Evolutionary conservation across 2,888 invertebrate species (phyloP).

Genomic region (Drosophila meridionalis): DNA sequence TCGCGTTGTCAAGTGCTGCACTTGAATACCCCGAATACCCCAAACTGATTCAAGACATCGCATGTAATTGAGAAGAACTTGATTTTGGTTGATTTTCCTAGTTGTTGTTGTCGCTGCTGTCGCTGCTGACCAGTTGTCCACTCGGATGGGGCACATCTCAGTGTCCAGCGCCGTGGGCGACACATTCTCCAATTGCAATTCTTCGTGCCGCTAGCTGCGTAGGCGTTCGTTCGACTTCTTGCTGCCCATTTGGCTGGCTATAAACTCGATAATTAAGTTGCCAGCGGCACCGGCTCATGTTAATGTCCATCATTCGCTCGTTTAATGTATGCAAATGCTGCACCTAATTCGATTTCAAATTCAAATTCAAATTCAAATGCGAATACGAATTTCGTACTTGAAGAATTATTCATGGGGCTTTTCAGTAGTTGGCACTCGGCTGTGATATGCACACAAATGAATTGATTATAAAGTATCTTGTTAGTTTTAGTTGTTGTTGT

Average conservation of each 20-base stretch:
- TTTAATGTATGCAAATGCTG: constrained; percentile 45
- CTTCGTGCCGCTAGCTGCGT: constrained; percentile 16
- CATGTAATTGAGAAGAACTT: constrained; percentile 65
- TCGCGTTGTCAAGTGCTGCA: constrained; percentile 59
- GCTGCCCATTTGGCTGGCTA: constrained; percentile 1
- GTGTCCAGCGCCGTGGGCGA: constrained; percentile 5
- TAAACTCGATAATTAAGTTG: constrained; percentile 30
- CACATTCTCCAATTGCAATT: constrained; percentile 3
- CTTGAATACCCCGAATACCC: constrained; percentile 36
- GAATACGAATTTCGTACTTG: constrained; percentile 31
- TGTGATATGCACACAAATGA: constrained; percentile 64
- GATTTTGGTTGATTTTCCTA: constrained; percentile 36
- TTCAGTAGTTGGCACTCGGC: constrained; percentile 47
- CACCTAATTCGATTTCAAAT: constrained; percentile 30
- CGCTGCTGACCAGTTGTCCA: neutral
- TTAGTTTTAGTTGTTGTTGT: neutral
- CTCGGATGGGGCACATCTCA: constrained; percentile 12
- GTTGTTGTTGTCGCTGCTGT: neutral
- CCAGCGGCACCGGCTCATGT: constrained; percentile 11
- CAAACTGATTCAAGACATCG: constrained; percentile 23
- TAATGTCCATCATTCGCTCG: constrained; percentile 33
- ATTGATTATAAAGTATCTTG: constrained; percentile 46
- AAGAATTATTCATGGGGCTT: constrained; percentile 14
- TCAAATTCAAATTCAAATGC: constrained; percentile 13
- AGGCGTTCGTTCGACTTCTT: constrained; percentile 25